Percentiles rank a stretch among this genome's conserved stretches.
phyloP scores from a whole-genome alignment of 2,797 vertebrate genomes.

The Bovichtus diacanthus region DNA sequence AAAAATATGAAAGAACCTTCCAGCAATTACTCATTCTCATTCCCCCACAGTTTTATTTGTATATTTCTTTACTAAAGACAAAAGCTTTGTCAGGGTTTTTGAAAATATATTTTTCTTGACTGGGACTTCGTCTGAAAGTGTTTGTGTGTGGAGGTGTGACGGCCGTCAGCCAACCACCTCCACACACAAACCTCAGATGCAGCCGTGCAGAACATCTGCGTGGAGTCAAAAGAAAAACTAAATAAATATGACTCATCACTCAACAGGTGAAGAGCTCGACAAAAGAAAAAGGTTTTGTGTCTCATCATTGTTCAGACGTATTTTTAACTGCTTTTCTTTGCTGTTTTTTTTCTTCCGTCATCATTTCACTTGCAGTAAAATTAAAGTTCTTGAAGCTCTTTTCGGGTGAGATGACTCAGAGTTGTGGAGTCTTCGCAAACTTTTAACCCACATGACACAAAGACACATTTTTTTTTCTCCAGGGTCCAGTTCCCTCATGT shows the following conservation, averaged over 20 bases:
- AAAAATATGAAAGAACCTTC: no score
- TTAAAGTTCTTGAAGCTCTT: neutral
- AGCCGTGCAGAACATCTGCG: conserved; percentile 7
- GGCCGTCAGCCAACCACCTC: conserved; percentile 2
- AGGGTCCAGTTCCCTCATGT: neutral
- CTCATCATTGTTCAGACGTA: neutral
- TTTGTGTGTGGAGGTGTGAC: neutral
- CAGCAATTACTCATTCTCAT: conserved; percentile 25
- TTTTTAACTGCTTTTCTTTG: neutral
- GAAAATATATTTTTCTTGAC: neutral
- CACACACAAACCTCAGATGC: no score
- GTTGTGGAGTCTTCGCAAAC: conserved; percentile 6
- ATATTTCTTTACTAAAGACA: conserved; percentile 2
- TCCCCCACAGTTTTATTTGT: neutral
- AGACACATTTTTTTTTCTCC: neutral
- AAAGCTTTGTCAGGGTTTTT: conserved; percentile 1
- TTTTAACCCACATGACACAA: conserved; percentile 23
- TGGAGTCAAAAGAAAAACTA: neutral
- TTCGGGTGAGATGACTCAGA: neutral
- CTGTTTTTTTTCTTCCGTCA: neutral
- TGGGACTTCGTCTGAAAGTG: neutral
- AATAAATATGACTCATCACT: conserved; percentile 33
- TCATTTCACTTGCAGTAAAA: neutral
- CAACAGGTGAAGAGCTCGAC: conserved; percentile 6
- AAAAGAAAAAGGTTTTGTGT: neutral